A percentile compares a stretch with the other conserved stretches of the same genome.
Evolutionary conservation across 2,888 invertebrate species (phyloP).

Genomic region (Drosophila neonasuta): DNA sequence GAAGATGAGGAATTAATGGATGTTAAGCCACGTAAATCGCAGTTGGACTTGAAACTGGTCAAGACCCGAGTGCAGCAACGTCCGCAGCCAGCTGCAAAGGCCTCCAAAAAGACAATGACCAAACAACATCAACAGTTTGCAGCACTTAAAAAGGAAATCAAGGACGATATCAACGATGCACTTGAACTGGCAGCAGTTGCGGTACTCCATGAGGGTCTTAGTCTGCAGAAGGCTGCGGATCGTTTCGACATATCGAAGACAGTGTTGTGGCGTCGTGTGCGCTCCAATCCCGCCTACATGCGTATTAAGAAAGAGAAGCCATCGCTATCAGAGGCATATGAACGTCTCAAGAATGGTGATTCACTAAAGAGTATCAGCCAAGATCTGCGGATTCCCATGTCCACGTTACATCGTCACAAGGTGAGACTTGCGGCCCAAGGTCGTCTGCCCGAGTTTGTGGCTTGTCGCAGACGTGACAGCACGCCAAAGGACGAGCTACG

Average conservation of each 20-base stretch:
- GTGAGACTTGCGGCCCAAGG: slow-evolving; percentile 80
- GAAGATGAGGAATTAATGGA: slow-evolving; percentile 57
- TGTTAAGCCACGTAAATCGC: slow-evolving; percentile 59
- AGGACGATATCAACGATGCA: slow-evolving; percentile 69
- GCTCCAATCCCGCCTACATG: slow-evolving; percentile 80
- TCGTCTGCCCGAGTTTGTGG: slow-evolving; percentile 79
- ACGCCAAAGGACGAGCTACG: slow-evolving; percentile 80
- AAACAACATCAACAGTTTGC: slow-evolving; percentile 52
- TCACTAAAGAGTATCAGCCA: slow-evolving; percentile 81
- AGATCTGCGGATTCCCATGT: slow-evolving; percentile 82
- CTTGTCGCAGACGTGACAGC: slow-evolving; percentile 79
- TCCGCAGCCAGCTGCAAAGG: slow-evolving; percentile 23
- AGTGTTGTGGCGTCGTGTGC: slow-evolving; percentile 81
- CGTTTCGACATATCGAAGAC: slow-evolving; percentile 81
- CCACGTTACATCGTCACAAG: slow-evolving; percentile 81
- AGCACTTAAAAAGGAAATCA: slow-evolving; percentile 56
- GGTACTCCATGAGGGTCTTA: slow-evolving; percentile 79
- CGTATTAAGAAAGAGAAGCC: slow-evolving; percentile 80
- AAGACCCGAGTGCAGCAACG: slow-evolving; percentile 45
- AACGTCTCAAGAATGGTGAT: slow-evolving; percentile 80
- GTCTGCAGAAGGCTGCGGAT: slow-evolving; percentile 81
- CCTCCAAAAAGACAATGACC: slow-evolving; percentile 40
- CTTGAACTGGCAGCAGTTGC: slow-evolving; percentile 80
- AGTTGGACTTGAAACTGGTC: slow-evolving; percentile 43
- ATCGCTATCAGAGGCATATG: slow-evolving; percentile 77